These are phyloP conservation scores for Acanthosepion esculentum DNA, from an alignment of 2,888 invertebrate species.

Conservation along the genomic window DNA sequence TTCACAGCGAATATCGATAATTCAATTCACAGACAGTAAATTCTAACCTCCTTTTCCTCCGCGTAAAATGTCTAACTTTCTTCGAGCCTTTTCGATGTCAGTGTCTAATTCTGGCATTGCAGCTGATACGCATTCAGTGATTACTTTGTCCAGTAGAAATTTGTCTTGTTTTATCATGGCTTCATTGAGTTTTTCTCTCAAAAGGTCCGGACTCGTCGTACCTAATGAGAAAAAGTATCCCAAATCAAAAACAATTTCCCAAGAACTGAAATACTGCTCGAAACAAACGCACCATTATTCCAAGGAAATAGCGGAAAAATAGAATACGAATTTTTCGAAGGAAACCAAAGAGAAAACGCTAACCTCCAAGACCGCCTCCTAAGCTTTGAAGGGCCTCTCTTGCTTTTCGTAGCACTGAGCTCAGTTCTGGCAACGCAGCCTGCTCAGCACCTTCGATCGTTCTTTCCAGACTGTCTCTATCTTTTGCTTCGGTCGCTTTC, in stretches of 20 bases:
- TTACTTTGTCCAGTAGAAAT: not conserved
- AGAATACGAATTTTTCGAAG: not conserved
- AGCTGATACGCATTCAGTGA: conserved; percentile 12
- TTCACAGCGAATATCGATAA: too few relatives aligned
- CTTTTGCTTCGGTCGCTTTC: not conserved
- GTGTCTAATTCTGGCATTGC: not conserved
- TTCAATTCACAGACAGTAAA: not conserved
- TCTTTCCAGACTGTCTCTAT: not conserved
- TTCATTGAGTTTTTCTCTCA: not conserved
- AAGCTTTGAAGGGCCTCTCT: not conserved
- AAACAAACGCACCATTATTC: too few relatives aligned
- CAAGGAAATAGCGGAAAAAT: not conserved
- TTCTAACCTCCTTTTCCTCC: conserved; percentile 24
- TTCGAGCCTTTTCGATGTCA: not conserved
- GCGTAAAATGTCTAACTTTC: not conserved
- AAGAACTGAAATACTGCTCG: too few relatives aligned
- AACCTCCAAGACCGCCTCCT: conserved; percentile 18
- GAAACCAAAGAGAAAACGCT: not conserved
- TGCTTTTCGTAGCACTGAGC: not conserved
- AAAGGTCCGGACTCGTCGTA: not conserved
- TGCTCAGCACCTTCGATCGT: not conserved
- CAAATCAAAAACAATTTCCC: not conserved
- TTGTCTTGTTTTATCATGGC: not conserved
- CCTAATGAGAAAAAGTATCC: not conserved
- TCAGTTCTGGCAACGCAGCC: not conserved